Base-by-base conservation (phyloP, 2,797 vertebrate species). In the Heliangelus exortis region DNA sequence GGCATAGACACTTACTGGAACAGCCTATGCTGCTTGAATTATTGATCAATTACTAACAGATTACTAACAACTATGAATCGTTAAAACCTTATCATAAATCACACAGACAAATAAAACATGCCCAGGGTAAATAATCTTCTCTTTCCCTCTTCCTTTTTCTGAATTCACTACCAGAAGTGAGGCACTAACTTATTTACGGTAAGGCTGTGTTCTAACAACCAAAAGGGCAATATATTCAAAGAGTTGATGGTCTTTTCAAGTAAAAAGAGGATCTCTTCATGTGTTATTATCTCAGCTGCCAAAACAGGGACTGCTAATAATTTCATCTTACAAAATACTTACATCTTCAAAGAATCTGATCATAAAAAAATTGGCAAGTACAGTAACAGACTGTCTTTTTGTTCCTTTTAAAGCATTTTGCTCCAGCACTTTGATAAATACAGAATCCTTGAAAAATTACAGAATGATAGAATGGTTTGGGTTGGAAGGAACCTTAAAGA, bases 21-120 rank as follows among this genome's bases (percentile, higher is more conserved):
- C 51, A 79, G 73, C 51, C 65, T 61, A 77, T 33, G n/a, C 23
- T 93, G n/a, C 77, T 94, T 96, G 87, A 95, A 96, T 96, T 91
- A 91, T 77, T 95, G 94, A 94, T 93, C 90, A 95, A 95, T 94
- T 96, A 94, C 71, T 92, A 95, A 88, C 66, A 95, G 77, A 96
- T 93, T 87, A 93, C 77, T 88, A 91, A 82, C 79, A 92, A 79
- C 82, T 93, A 94, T 69, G 81, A 95, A 89, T 93, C 6, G 1
- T 87, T 96, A 89, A 91, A 86, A 57, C 84, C 47, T 84, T 89
- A 62, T 73, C 94, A 93, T 90, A 92, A 89, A 89, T 94, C 91
- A 95, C 5, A 5, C 7, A 91, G 86, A 86, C 80, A 93, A 94
- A 90, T 93, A 93, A 85, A 94, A 85, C 80, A 91, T 82, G 90